Evolutionary conservation across 2,797 vertebrate genomes (phyloP).

Genomic region (Fundulus diaphanus): DNA sequence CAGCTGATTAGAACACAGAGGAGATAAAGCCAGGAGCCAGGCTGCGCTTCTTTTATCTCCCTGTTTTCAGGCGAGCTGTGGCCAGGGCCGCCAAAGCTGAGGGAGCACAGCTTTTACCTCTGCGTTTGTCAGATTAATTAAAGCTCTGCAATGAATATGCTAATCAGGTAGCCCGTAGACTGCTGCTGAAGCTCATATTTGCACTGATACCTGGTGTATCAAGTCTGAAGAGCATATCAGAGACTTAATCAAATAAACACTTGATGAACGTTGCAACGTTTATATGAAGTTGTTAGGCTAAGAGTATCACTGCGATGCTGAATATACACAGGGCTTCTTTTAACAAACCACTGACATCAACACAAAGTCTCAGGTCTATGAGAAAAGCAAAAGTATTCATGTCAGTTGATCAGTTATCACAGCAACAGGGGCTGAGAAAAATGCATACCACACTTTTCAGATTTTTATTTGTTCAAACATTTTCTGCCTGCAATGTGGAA

Average conservation of each 20-base stretch:
- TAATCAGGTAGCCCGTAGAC: slow-evolving; percentile 68
- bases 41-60: slow-evolving; percentile 78
- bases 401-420: not conserved
- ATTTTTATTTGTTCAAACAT: not conserved
- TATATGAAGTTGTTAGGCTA: not conserved
- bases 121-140: slow-evolving; percentile 83
- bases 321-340: not conserved
- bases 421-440: not conserved
- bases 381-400: not conserved
- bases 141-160: slow-evolving; percentile 80
- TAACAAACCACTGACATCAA: not conserved
- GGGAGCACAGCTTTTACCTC: slow-evolving; percentile 68
- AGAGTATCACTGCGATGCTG: not conserved
- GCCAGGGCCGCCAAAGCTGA: slow-evolving; percentile 51
- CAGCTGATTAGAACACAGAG: slow-evolving; percentile 78
- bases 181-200: slow-evolving; percentile 43
- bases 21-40: slow-evolving; percentile 78
- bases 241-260: slow-evolving; percentile 35
- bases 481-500: too few species aligned
- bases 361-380: not conserved
- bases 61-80: slow-evolving; percentile 73
- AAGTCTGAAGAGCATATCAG: slow-evolving; percentile 44
- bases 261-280: slow-evolving; percentile 15
- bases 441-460: slow-evolving; percentile 1
- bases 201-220: slow-evolving; percentile 29